Base-by-base conservation (phyloP, 2,797 vertebrate species). In the Intellagama lesueurii region DNA sequence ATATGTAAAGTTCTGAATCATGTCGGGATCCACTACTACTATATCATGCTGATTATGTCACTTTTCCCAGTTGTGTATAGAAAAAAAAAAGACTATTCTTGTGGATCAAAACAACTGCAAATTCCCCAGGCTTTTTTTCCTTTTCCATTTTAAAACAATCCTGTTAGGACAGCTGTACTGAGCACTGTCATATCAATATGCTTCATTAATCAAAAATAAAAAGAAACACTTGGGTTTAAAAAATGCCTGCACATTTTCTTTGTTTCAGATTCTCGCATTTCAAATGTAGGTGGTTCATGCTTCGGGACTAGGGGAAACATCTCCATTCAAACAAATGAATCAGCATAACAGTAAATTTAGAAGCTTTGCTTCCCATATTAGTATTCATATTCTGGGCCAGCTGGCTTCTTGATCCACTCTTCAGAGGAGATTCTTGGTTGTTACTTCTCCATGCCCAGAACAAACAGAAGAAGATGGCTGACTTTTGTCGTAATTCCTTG, bases 401-500 rank as follows among this genome's bases (percentile, higher is more conserved):
- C 44, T 44, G n/a, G 32, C 28, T 70, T 86, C 91, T 94, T 83
- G 3, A 73, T 92, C 84, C 2, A 0, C 3, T 47, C 64, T 78
- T 5, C 0, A 0, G 30, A 0, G 11, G 40, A 60, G 49, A 72
- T 83, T 69, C 81, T 85, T 19, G 11, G 28, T 70, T 94, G 81
- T 88, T 87, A 85, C 81, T 86, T n/a, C 83, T 90, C 7, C 88
- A 3, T 90, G 85, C 89, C 75, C 16, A 1, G 0, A 0, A 90
- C 30, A 91, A 94, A 76, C 79, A 1, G 0, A 87, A 79, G 78
- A 2, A 92, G n/a, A 52, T 68, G 28, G 19, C 14, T 69, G 89
- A 17, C 68, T 84, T 60, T 77, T 89, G 87, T 88, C 49, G 83
- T 70, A 73, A 91, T 87, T 92, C 78, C 89, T 94, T 87, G 81